Conservation (phyloP, 1,140 invertebrate species). For the Helicoverpa zea region DNA sequence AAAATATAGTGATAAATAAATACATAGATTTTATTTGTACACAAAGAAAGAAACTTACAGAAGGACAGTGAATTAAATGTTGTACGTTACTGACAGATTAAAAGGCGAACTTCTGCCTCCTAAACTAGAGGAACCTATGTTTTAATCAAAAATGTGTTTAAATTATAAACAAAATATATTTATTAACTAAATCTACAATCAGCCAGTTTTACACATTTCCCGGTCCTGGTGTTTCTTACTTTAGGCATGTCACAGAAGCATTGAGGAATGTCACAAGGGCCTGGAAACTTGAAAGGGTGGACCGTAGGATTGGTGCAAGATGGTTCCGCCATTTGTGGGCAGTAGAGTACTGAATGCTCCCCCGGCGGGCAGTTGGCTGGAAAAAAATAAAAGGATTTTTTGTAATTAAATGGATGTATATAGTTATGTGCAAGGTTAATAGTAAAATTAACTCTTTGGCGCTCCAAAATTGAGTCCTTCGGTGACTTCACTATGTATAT, state of each 20-base stretch:
- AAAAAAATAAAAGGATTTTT: conserved; percentile 49
- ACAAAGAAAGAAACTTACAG: no score
- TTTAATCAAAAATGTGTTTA: not conserved
- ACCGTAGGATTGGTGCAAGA: conserved; percentile 66
- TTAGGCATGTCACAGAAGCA: conserved; percentile 71
- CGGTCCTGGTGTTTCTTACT: conserved; percentile 62
- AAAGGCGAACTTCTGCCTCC: no score
- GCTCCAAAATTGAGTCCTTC: no score
- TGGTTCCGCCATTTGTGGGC: conserved; percentile 68
- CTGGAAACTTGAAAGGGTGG: conserved; percentile 53
- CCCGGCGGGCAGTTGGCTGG: conserved; percentile 68
- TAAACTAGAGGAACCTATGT: no score
- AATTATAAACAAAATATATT: not conserved
- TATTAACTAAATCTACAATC: conserved; percentile 52
- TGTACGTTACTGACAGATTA: no score
- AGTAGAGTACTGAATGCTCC: conserved; percentile 76
- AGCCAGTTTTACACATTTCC: conserved; percentile 61
- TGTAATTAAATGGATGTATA: no score
- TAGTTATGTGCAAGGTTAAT: no score
- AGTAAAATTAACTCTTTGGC: no score
- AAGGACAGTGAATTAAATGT: no score
- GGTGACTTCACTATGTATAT: no score
- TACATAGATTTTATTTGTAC: no score
- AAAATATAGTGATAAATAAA: no score
- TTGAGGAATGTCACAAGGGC: conserved; percentile 66